Conservation (phyloP, 2,113 vertebrate genomes). For the Catharus bicknelli region DNA sequence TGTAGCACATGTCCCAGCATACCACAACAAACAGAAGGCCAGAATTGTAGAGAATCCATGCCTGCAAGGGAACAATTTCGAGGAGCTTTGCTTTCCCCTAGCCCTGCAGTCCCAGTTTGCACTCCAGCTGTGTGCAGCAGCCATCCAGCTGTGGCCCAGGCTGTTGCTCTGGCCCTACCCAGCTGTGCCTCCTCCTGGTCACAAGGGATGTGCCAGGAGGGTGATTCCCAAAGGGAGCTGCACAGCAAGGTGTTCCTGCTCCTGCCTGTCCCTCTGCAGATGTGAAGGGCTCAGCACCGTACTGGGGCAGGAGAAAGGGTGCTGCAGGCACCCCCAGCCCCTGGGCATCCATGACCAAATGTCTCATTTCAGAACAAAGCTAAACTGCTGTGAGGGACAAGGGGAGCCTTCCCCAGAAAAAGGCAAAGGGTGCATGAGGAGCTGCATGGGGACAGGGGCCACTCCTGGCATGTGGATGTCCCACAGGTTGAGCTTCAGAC, state of each 20-base stretch:
- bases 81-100: not conserved
- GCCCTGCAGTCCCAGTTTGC: not conserved
- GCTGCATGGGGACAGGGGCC: not conserved
- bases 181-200: not conserved
- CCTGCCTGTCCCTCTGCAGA: no score
- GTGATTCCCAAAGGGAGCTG: no score
- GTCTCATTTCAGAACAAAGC: not conserved
- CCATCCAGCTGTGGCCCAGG: not conserved
- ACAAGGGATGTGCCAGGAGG: no score
- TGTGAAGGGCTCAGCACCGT: no score
- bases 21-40: constrained; percentile 2
- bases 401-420: not conserved
- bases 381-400: not conserved
- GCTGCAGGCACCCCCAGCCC: no score
- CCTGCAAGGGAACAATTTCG: not conserved
- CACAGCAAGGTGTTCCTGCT: no score
- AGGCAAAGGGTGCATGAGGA: not conserved
- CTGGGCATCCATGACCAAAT: not conserved
- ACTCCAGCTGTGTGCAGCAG: not conserved
- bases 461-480: not conserved
- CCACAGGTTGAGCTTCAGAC: no score
- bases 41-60: not conserved
- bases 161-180: not conserved
- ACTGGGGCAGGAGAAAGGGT: no score
- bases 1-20: not conserved